Percentiles rank a stretch among this genome's conserved stretches.
Evolutionary conservation across 64 coral and sea anemone genomes (phyloP).

Genomic region (Acropora yongei): DNA sequence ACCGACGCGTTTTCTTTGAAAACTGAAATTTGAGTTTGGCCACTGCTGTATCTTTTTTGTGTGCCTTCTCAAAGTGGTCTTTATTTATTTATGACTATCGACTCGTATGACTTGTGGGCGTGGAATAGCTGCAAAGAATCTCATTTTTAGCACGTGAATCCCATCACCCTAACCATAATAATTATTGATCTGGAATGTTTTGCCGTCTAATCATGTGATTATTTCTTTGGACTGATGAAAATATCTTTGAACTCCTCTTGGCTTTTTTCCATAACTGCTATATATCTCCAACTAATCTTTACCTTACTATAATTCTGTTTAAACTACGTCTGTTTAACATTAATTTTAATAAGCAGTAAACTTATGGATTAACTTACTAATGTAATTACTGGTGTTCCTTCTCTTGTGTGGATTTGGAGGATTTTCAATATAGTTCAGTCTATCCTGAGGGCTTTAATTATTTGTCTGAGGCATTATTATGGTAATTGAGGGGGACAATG

Average conservation of each 20-base stretch:
- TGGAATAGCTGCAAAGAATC: neutral
- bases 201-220: neutral
- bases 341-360: neutral
- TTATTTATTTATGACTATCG: constrained; percentile 56
- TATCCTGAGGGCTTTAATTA: too few relatives aligned
- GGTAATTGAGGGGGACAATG: too few relatives aligned
- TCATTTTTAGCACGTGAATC: neutral
- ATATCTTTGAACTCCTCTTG: neutral
- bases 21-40: neutral
- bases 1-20: neutral
- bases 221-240: neutral
- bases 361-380: constrained; percentile 14
- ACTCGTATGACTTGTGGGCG: neutral
- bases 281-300: constrained; percentile 5
- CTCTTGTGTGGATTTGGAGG: neutral
- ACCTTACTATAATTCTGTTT: neutral
- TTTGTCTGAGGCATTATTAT: too few relatives aligned
- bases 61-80: neutral
- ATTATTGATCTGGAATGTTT: neutral
- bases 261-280: neutral
- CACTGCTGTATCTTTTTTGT: neutral
- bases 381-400: neutral
- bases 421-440: too few relatives aligned
- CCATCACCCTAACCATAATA: too few relatives aligned
- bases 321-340: neutral